Evolutionary conservation across 1,140 invertebrate species (phyloP).

Genomic region (Aculops lycopersici): DNA sequence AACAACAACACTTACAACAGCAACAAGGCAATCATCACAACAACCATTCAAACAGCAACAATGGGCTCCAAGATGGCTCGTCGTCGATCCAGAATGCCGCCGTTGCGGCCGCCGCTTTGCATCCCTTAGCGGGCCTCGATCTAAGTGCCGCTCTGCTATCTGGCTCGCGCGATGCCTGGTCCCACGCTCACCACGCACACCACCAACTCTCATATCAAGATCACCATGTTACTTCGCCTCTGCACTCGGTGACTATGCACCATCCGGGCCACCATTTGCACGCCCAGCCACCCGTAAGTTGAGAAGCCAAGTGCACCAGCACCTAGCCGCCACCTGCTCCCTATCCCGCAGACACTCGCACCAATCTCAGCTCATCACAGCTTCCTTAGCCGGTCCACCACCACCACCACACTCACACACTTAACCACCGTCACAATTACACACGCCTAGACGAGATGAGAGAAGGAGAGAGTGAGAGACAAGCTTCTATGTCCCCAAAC

Average conservation of each 20-base stretch:
- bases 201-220: conserved; percentile 53
- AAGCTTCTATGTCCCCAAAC: too few relatives aligned
- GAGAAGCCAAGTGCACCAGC: too few relatives aligned
- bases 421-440: too few relatives aligned
- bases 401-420: too few relatives aligned
- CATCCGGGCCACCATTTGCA: too few relatives aligned
- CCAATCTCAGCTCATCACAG: too few relatives aligned
- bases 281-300: conserved; percentile 46
- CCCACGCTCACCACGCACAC: too few relatives aligned
- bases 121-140: conserved; percentile 25
- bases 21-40: conserved; percentile 1
- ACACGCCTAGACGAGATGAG: too few relatives aligned
- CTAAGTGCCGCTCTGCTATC: conserved; percentile 75
- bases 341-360: too few relatives aligned
- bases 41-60: conserved; percentile 1
- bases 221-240: conserved; percentile 40
- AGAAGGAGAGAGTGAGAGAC: too few relatives aligned
- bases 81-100: background rate
- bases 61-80: background rate
- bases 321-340: too few relatives aligned
- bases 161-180: conserved; percentile 60
- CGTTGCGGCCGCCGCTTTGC: background rate
- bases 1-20: conserved; percentile 2
- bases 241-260: conserved; percentile 55
- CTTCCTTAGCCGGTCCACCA: too few relatives aligned